phyloP scores from a whole-genome alignment of 2,113 vertebrate species.

The Amphilophus citrinellus region DNA sequence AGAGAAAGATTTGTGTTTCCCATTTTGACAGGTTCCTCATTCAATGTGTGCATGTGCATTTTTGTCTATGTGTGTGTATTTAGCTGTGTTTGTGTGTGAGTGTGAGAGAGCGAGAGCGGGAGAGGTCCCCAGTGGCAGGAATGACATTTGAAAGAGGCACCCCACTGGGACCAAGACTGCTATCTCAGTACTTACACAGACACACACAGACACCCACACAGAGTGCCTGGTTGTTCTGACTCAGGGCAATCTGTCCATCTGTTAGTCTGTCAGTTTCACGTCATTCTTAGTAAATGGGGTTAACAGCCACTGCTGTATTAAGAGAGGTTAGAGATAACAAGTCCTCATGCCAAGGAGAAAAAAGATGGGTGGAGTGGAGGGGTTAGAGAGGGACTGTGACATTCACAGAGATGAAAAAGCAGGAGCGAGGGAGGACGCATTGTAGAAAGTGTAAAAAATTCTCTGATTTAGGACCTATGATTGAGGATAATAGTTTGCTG shows the following conservation, averaged over 20 bases:
- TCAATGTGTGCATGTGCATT: background rate
- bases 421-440: slow-evolving; percentile 38
- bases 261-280: slow-evolving; percentile 54
- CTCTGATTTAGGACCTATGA: slow-evolving; percentile 62
- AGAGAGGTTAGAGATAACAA: slow-evolving; percentile 62
- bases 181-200: slow-evolving; percentile 30
- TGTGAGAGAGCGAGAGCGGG: background rate
- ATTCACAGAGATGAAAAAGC: background rate
- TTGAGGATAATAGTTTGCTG: slow-evolving; percentile 71
- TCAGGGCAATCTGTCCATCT: slow-evolving; percentile 66
- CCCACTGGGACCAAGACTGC: slow-evolving; percentile 47
- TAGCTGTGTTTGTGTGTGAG: background rate
- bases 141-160: slow-evolving; percentile 63
- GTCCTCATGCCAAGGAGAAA: slow-evolving; percentile 33
- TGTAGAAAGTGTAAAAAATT: slow-evolving; percentile 53
- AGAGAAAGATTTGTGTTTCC: background rate
- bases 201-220: slow-evolving; percentile 20
- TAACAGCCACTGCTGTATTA: slow-evolving; percentile 68
- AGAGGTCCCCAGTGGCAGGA: slow-evolving; percentile 22
- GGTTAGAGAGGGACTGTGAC: background rate
- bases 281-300: slow-evolving; percentile 70
- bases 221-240: slow-evolving; percentile 26
- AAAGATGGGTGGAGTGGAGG: background rate
- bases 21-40: background rate
- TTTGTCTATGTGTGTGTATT: background rate